phyloP scores from a whole-genome alignment of 2,888 invertebrate species.

The Ophion slaviceki region DNA sequence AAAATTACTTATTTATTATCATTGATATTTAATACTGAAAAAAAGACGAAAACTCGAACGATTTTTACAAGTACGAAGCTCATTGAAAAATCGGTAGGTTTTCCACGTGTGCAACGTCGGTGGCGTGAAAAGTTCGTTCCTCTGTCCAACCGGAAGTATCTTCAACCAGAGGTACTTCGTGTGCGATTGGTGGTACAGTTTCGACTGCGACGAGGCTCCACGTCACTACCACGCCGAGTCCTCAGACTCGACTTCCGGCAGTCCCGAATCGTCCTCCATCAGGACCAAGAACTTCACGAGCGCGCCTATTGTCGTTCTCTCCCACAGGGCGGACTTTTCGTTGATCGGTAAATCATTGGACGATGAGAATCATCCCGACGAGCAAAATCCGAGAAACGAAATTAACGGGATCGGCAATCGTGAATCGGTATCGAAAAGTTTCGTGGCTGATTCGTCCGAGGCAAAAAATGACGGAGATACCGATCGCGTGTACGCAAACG shows the following conservation, averaged over 20 bases:
- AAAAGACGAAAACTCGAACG: neutral
- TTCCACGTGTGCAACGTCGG: slow-evolving; percentile 84
- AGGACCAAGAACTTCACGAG: neutral
- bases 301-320: neutral
- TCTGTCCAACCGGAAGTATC: slow-evolving; percentile 85
- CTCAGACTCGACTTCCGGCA: neutral
- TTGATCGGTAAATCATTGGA: neutral
- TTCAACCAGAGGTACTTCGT: slow-evolving; percentile 85
- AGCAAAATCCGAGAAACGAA: neutral
- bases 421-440: neutral
- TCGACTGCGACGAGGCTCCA: slow-evolving; percentile 81
- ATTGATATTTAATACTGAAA: no score
- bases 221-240: neutral
- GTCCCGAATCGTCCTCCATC: neutral
- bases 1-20: neutral
- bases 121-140: slow-evolving; percentile 84
- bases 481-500: neutral
- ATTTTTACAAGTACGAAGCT: neutral
- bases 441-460: neutral
- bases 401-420: neutral
- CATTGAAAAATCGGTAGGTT: slow-evolving; percentile 77
- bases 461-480: neutral
- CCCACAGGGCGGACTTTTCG: neutral
- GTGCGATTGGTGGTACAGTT: slow-evolving; percentile 86
- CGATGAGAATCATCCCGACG: neutral